Conservation (phyloP, 35 echinoderm and acorn worm species). For the Chiridota heheva region DNA sequence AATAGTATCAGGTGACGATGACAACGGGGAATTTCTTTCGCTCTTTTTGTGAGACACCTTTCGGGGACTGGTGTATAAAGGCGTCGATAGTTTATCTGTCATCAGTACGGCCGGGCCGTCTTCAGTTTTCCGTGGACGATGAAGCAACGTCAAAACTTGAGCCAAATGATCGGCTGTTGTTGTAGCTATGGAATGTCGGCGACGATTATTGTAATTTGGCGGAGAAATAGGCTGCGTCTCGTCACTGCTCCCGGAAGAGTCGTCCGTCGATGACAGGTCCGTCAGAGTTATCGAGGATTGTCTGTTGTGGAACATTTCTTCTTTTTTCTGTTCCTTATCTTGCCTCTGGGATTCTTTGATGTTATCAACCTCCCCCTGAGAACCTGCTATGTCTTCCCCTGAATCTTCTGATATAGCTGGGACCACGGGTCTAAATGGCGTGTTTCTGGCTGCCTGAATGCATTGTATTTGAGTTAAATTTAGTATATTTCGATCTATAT, state of each 20-base stretch:
- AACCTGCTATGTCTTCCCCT: not conserved
- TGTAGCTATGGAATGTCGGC: constrained; percentile 21
- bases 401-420: constrained; percentile 12
- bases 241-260: not conserved
- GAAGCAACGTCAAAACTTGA: constrained; percentile 1
- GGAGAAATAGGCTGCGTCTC: not conserved
- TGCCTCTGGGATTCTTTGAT: not conserved
- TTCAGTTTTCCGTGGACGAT: not conserved
- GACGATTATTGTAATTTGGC: too few relatives aligned
- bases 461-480: too few relatives aligned
- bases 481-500: too few relatives aligned
- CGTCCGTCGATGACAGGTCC: constrained; percentile 16
- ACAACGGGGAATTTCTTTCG: not conserved
- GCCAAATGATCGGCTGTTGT: constrained; percentile 23
- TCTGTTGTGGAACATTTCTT: not conserved
- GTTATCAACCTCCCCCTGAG: not conserved
- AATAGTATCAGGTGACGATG: not conserved
- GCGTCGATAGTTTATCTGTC: not conserved
- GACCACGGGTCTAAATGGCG: constrained; percentile 12
- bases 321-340: not conserved
- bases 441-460: too few relatives aligned
- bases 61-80: not conserved
- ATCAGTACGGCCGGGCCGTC: not conserved
- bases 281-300: not conserved
- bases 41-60: not conserved